phyloP scores from a whole-genome alignment of 2,888 invertebrate species.

The Allacma fusca region DNA sequence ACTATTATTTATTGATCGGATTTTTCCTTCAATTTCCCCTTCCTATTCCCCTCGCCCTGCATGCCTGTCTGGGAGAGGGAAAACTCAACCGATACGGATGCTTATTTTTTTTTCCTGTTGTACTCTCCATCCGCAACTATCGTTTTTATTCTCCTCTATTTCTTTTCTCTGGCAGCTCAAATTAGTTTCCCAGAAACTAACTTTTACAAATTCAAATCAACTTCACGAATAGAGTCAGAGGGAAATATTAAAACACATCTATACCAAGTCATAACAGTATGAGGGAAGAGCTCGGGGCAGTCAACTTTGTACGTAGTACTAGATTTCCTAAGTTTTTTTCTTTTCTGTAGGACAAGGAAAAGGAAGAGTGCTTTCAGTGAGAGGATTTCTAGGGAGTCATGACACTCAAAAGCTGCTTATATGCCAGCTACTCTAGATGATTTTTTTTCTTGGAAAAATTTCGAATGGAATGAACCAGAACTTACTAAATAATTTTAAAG shows the following conservation, averaged over 20 bases:
- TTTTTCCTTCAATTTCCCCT: slow-evolving; percentile 23
- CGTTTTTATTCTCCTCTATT: neutral
- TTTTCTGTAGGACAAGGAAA: neutral
- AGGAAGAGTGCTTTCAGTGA: neutral
- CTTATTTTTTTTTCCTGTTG: neutral
- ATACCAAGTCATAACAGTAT: neutral
- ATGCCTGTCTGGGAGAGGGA: neutral
- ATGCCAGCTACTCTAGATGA: neutral
- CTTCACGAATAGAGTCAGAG: neutral
- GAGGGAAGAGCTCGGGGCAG: neutral
- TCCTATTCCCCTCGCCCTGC: neutral
- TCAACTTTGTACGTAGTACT: neutral
- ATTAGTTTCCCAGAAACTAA: neutral
- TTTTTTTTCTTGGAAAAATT: neutral
- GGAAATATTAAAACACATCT: neutral
- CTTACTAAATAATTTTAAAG: neutral
- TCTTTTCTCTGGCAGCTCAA: neutral
- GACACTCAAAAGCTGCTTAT: slow-evolving; percentile 7
- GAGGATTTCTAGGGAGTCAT: neutral
- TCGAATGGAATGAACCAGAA: neutral
- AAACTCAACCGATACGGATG: neutral
- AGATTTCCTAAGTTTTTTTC: neutral
- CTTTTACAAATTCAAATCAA: slow-evolving; percentile 1
- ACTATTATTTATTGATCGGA: slow-evolving; percentile 1
- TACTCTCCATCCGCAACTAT: neutral